These are phyloP conservation scores for Andrena flavipes DNA, from an alignment of 2,888 invertebrate species.

Conservation along the genomic window DNA sequence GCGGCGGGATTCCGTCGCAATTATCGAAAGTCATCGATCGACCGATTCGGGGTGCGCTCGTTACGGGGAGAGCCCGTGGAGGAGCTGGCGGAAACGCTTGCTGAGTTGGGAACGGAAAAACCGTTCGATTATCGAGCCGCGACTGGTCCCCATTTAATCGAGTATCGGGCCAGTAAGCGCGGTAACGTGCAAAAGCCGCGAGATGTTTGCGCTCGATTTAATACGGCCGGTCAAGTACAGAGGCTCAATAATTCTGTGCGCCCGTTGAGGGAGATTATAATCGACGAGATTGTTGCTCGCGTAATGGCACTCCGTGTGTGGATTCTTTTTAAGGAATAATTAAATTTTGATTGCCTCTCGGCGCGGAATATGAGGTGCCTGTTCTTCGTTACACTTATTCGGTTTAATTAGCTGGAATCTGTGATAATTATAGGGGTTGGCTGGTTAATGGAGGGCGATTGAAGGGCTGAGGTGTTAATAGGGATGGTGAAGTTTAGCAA, in stretches of 20 bases:
- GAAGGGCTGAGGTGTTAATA: too few relatives aligned
- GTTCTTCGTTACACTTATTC: too few relatives aligned
- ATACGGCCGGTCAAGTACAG: slow-evolving; percentile 7
- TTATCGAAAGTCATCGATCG: slow-evolving; percentile 20
- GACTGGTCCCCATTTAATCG: neutral
- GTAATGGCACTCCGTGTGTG: neutral
- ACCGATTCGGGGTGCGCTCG: neutral
- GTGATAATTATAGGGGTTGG: too few relatives aligned
- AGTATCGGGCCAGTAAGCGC: slow-evolving; percentile 4
- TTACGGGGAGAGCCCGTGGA: neutral
- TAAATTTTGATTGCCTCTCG: too few relatives aligned
- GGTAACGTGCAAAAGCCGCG: neutral
- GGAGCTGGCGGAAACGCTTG: neutral
- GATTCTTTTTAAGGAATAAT: too few relatives aligned
- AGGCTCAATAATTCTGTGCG: neutral
- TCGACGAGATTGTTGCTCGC: neutral
- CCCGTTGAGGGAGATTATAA: neutral
- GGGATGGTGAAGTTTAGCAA: too few relatives aligned
- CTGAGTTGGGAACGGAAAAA: neutral
- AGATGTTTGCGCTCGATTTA: slow-evolving; percentile 12
- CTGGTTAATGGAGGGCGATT: too few relatives aligned
- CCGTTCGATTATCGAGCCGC: neutral
- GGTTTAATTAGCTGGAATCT: too few relatives aligned
- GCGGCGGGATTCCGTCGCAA: neutral
- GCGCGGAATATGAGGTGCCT: too few relatives aligned